Evolutionary conservation across 1,140 invertebrate genomes (phyloP), one percentile per base, ranked within the genome.

Genomic region (Heliconius hewitsoni): DNA sequence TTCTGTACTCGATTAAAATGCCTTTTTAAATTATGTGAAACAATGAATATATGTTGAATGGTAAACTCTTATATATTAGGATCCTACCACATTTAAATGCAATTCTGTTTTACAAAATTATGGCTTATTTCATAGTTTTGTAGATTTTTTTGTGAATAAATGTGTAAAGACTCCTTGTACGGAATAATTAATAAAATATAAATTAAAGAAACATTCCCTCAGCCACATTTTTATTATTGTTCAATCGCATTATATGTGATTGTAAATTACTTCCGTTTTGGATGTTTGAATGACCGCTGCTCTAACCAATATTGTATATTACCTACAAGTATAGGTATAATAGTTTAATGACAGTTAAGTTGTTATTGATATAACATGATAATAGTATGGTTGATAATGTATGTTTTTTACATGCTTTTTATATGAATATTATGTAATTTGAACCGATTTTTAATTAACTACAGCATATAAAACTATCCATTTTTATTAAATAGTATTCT

Each of bases 331-430:
- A 1, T 46, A 46, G 42, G 42, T 46, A 46, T 16, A 42, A 13
- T 52, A 13, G 6, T 23, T 57, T 57, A 57, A 66, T 66, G 23
- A 13, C 57, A 30, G 57, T 66, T 27, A 13, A 27, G 27, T 0
- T 1, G 3, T 60, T 60, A 27, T 66, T 66, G 60, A 66, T 13
- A 16, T 66, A 19, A 11, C 57, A 16, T 11, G 3, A 34, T 34
- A 34, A 34, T 34, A 2, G 60, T 23, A 60, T 27, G 9, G 8
- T 19, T 60, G n/a, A 23, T 57, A n/a, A 11, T 57, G 55, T 57
- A 57, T 57, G 55, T 60, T 60, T 9, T n/a, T 60, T 60, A n/a
- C 55, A 27, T 11, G 55, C n/a, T 60, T 60, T 60, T 60, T 60
- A 19, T 60, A 16, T 55, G 52, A 55, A 55, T 55, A 19, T 19